Conservation (phyloP, 2,113 vertebrate species). For the Chaetorhynchus papuensis region DNA sequence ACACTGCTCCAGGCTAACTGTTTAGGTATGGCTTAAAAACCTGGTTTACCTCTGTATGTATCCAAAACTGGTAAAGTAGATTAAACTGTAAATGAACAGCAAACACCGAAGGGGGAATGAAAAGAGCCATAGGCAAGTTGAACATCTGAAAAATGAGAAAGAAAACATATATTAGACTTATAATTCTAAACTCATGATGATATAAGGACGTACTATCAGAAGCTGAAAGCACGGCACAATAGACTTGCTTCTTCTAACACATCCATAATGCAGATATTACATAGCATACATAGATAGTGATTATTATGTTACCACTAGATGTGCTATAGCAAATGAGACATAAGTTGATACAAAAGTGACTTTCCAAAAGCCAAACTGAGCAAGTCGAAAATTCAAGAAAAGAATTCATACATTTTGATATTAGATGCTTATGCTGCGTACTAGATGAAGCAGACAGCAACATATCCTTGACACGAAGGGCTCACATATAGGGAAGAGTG, state of each 20-base stretch:
- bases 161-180: neutral
- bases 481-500: neutral
- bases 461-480: neutral
- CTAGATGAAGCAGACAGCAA: neutral
- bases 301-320: neutral
- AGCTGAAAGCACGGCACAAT: neutral
- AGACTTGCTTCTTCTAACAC: neutral
- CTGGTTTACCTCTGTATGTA: constrained; percentile 89
- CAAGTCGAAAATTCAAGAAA: neutral
- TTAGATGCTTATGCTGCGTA: neutral
- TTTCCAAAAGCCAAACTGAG: neutral
- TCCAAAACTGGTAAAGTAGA: constrained; percentile 96
- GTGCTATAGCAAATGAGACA: neutral
- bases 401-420: neutral
- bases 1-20: constrained; percentile 66
- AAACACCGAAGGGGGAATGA: constrained; percentile 85
- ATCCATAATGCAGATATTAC: neutral
- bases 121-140: constrained; percentile 87
- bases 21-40: constrained; percentile 60
- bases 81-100: constrained; percentile 92
- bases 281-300: neutral
- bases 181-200: neutral
- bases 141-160: constrained; percentile 77
- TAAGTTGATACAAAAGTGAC: neutral
- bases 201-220: neutral